Base-by-base conservation (phyloP, 1,140 invertebrate species). In the Drosophila littoralis region DNA sequence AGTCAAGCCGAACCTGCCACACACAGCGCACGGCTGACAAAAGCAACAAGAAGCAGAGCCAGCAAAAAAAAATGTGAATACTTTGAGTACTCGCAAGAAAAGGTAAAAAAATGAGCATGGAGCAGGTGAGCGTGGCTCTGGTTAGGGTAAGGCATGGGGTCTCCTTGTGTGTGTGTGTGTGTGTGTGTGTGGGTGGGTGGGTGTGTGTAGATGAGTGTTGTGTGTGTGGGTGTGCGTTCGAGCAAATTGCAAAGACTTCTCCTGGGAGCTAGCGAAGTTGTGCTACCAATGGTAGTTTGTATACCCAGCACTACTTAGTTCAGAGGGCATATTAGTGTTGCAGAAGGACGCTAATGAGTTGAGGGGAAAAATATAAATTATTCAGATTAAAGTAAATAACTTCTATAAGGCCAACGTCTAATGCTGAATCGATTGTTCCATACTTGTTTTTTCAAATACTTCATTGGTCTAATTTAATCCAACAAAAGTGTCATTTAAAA, bases 201-300 rank as follows among this genome's bases (percentile, higher is more conserved):
- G 28, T 70, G 42, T 48, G 33, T 43, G 40, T 15, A 7, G 10
- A 4, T 50, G 36, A 52, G 17, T 40, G n/a, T 35, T 59, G 38
- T 38, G 36, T 58, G 54, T 52, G 43, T 67, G 35, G 54, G 28
- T 70, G 42, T 48, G 51, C 54, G 48, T 40, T 40, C 22, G 28
- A 69, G 66, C 71, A 69, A 74, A 74, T 74, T 74, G 65, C 65
- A 50, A 57, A 69, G 71, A 46, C 71, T 74, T 40, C 71, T 74
- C 71, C 36, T 46, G 71, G 64, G 71, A 74, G 71, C 57, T 7
- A 43, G 57, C 36, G 50, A 74, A 74, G 71, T 63, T 73, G 63
- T 65, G 36, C 35, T 33, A 46, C 55, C 55, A 68, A 51, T 32
- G 70, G 64, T 67, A 73, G 33, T 73, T 59, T 52, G 12, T n/a